Evolutionary conservation across 2,888 invertebrate species (phyloP), one percentile per base, ranked within the genome.

Genomic region (Sussaba pulchella): DNA sequence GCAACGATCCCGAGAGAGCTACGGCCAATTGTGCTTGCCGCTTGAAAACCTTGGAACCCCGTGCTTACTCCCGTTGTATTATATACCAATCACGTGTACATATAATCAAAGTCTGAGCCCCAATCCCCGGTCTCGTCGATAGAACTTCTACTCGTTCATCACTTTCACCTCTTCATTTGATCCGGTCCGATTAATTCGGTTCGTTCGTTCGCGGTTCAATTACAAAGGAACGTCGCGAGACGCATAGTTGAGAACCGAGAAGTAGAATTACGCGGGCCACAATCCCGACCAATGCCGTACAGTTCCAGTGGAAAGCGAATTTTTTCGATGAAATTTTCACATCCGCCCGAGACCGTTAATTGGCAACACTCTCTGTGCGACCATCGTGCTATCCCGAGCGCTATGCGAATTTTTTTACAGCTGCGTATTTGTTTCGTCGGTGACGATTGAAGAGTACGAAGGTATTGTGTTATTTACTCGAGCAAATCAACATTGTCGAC

Each of bases 121-220:
- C 24, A 9, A 19, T 12, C 41, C 41, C 45, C n/a, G n/a, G n/a
- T 45, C 64, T 4, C 52, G 17, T 74, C 70, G 70, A 82, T 77
- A 74, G n/a, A 67, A 43, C 61, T 67, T 69, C 43, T 45, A 59
- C 63, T 72, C 74, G 78, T 78, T 64, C 81, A 82, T 82, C 78
- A 82, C 82, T 82, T 82, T 82, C 82, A 82, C 81, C 81, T 75
- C 72, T 82, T 82, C 75, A 78, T 74, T 81, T 72, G 74, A 75
- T 74, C 69, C 78, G 80, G 59, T 78, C 54, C 73, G 81, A 81
- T 81, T 77, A 59, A 45, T 54, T 78, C 77, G 78, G 75, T 78
- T 78, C 41, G 50, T 47, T 61, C 31, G 17, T 52, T 67, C 36
- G 43, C 52, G 21, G 74, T 75, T 67, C 66, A 72, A 72, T 76